These are phyloP conservation scores for Sparus aurata DNA, from an alignment of 2,797 vertebrate species.

Conservation along the genomic window DNA sequence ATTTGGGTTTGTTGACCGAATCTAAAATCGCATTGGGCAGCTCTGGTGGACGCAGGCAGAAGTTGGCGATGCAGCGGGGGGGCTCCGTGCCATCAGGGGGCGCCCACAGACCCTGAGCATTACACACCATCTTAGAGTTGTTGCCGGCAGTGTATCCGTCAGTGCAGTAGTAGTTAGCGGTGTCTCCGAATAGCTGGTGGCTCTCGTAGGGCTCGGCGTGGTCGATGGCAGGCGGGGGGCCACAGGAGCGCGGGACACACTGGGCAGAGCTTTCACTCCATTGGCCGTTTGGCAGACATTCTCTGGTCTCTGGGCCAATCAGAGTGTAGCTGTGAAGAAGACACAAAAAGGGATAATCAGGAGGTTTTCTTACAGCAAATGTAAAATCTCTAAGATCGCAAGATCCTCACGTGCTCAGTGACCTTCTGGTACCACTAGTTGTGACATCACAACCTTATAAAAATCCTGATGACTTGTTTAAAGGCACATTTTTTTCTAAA, in stretches of 20 bases:
- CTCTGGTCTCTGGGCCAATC: conserved; percentile 89
- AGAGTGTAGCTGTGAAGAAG: conserved; percentile 89
- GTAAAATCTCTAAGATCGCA: neutral
- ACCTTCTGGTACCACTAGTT: no score
- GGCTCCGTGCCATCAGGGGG: conserved; percentile 87
- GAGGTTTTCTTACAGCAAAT: neutral
- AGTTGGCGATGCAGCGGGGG: conserved; percentile 94
- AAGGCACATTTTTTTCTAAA: no score
- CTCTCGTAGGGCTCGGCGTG: conserved; percentile 93
- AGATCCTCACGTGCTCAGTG: no score
- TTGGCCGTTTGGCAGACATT: conserved; percentile 89
- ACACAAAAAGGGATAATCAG: neutral
- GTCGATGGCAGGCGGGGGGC: conserved; percentile 92
- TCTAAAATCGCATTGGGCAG: conserved; percentile 93
- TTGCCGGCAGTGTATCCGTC: conserved; percentile 94
- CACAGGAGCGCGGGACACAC: conserved; percentile 95
- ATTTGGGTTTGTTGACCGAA: conserved; percentile 92
- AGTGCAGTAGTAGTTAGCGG: conserved; percentile 94
- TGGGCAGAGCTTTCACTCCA: conserved; percentile 92
- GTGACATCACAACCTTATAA: no score
- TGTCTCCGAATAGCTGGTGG: conserved; percentile 94
- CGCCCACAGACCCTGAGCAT: conserved; percentile 93
- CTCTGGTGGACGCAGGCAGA: conserved; percentile 91
- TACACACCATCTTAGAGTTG: conserved; percentile 93
- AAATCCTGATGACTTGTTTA: no score